Base-by-base conservation (phyloP, 2,113 vertebrate species). In the Podocnemis expansa region DNA sequence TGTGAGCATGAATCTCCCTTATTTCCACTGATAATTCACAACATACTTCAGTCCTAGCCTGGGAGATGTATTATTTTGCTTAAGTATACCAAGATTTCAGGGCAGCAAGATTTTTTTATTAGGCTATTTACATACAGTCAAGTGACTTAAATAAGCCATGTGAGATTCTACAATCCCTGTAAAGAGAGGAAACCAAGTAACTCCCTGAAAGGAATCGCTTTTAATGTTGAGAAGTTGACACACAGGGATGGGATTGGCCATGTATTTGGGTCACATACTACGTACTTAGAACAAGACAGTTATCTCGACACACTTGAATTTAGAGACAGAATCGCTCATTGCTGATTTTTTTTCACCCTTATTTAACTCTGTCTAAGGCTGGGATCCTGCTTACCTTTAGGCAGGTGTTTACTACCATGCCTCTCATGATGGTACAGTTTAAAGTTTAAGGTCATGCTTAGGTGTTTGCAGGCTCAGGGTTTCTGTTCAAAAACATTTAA, bases 401-500 rank as follows among this genome's bases (percentile, higher is more conserved):
- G 80, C 84, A 90, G 73, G n/a, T 90, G 89, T 89, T 95, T 87
- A 91, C 89, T 47, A 91, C 95, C 76, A 34, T 91, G 91, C 90
- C 73, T 94, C 81, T 47, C 92, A 78, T 75, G 90, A 96, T 80
- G 85, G 78, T 86, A 85, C n/a, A 16, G n/a, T 67, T n/a, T 17
- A n/a, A 67, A 21, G n/a, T 17, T 38, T 38, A 38, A 67, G 63
- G 21, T 67, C 63, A 38, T 8, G 63, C 93, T 43, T 84, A 78
- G 93, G 56, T 21, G 95, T 96, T 95, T 89, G 84, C 93, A 85
- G 84, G 89, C 94, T 96, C 88, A 89, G 94, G 92, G 91, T 73
- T 93, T 94, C 97, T 96, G 89, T 94, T 96, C 89, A 90, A 96
- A 96, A 97, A 89, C 84, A 89, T 97, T 94, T 89, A 91, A 97